phyloP scores from a whole-genome alignment of 2,797 vertebrate species.

The Lithobates sylvaticus region DNA sequence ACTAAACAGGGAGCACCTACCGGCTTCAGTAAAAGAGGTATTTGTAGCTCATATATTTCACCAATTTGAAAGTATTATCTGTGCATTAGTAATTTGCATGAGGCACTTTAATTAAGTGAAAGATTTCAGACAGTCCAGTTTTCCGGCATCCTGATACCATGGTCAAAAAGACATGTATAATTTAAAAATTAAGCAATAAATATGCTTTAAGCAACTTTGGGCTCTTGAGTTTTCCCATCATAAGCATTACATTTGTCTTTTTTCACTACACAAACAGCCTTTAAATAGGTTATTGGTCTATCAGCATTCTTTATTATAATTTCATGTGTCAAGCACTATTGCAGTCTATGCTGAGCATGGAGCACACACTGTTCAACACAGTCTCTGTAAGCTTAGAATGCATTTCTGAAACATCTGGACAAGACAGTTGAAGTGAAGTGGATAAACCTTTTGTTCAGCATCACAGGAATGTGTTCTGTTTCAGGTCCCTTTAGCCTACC shows the following conservation, averaged over 20 bases:
- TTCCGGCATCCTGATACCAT: too few species aligned
- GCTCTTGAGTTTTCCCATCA: background rate
- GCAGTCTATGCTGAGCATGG: constrained; percentile 29
- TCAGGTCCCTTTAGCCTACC: background rate
- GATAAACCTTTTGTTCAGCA: constrained; percentile 33
- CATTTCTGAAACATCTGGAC: constrained; percentile 52
- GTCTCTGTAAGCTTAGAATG: constrained; percentile 33
- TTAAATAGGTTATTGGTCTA: constrained; percentile 18
- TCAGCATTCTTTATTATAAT: background rate
- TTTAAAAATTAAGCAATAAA: too few species aligned
- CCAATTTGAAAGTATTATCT: too few species aligned
- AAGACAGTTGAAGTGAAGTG: constrained; percentile 32
- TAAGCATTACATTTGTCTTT: constrained; percentile 15
- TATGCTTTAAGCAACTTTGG: too few species aligned
- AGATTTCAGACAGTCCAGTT: too few species aligned
- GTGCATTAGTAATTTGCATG: too few species aligned
- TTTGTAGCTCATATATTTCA: too few species aligned
- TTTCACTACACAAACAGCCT: constrained; percentile 2
- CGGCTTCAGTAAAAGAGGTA: too few species aligned
- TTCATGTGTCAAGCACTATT: constrained; percentile 16
- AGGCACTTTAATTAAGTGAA: too few species aligned
- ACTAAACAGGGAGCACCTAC: too few species aligned
- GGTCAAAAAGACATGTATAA: too few species aligned
- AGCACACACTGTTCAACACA: background rate
- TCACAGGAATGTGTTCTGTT: constrained; percentile 7